phyloP scores from a whole-genome alignment of 2,888 invertebrate species.

The Pristionchus mayeri region DNA sequence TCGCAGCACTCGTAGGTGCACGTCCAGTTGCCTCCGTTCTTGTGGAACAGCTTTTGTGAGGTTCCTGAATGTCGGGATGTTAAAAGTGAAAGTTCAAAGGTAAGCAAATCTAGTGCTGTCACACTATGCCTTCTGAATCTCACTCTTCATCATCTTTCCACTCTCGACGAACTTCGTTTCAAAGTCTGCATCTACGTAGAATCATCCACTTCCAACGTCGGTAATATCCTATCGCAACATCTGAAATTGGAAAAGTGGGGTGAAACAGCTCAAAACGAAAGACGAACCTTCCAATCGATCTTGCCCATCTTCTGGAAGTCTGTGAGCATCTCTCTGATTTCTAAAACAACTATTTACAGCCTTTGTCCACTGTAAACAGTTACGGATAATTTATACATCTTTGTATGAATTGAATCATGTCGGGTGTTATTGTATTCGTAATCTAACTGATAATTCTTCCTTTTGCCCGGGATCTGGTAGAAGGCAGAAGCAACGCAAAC shows the following conservation, averaged over 20 bases:
- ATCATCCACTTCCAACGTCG: background rate
- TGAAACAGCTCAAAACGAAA: too few species aligned
- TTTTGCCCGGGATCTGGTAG: background rate
- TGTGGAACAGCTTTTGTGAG: conserved; percentile 17
- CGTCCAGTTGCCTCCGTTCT: background rate
- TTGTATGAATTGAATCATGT: background rate
- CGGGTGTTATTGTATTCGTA: too few species aligned
- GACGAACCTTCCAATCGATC: background rate
- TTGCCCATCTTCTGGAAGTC: background rate
- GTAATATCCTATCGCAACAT: background rate
- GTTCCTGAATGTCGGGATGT: background rate
- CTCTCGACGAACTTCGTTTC: background rate
- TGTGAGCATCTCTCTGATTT: background rate
- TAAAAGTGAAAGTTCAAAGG: too few species aligned
- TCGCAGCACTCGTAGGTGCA: conserved; percentile 3
- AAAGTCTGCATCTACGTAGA: background rate
- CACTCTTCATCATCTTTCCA: background rate
- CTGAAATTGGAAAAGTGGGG: background rate
- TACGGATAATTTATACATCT: too few species aligned
- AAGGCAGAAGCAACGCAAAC: background rate
- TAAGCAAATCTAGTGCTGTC: too few species aligned
- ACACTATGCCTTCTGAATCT: too few species aligned
- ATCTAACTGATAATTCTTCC: too few species aligned
- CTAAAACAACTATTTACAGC: background rate
- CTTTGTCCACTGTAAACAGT: too few species aligned